Evolutionary conservation across 64 coral and sea anemone genomes (phyloP), one percentile per base, ranked within the genome.

Genomic region (Actinia equina): DNA sequence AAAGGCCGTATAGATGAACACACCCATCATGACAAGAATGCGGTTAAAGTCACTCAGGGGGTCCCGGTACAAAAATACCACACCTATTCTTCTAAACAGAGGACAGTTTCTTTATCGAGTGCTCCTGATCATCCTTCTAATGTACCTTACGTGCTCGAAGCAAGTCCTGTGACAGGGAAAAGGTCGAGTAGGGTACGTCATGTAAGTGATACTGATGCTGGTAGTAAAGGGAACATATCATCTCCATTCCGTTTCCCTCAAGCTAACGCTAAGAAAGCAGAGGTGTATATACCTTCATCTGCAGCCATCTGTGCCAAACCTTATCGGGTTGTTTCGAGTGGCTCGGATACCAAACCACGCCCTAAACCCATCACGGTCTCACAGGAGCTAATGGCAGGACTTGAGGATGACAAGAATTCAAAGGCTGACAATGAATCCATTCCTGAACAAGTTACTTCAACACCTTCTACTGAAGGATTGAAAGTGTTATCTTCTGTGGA

Each of bases 171-270:
- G 15, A 27, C 78, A 17, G 55, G 55, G 23, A 63, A 85, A n/a
- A n/a, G 2, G 2, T 2, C 55, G 1, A 43, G 5, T 26, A 85
- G 59, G 5, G 53, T 54, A 58, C 83, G 55, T 8, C 53, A 85
- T 19, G 27, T 54, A 5, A 43, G 19, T 85, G 41, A 46, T 20
- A 23, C 45, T 18, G 52, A 17, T 18, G 52, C 20, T 4, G 9
- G 14, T 0, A 18, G 43, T 85, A 58, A 83, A 43, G 79, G 61
- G 52, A 61, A 42, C 15, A 8, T 49, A 2, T n/a, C n/a, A n/a
- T 91, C 89, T 18, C 76, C 90, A 17, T 92, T 85, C 80, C 80
- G 80, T 83, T 82, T 92, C 26, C 85, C 90, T 10, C 81, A 92
- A 71, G 85, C 86, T 11, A 87, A 82, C 30, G 30, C 86, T 2